Base-by-base conservation (phyloP, 2,797 vertebrate genomes). In the Gymnothorax javanicus region DNA sequence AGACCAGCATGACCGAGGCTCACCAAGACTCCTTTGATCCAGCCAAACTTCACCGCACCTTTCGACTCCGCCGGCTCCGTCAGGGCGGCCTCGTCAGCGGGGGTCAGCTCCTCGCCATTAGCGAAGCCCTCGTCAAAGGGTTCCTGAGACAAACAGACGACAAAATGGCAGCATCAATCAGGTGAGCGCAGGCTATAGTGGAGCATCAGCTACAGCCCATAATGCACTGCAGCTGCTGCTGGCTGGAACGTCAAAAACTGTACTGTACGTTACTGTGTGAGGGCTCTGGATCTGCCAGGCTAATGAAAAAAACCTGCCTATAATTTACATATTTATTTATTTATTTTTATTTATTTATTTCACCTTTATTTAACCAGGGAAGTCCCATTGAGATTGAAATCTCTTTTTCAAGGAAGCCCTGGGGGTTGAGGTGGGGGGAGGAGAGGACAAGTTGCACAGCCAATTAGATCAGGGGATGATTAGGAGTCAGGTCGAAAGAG, bases 11-110 rank as follows among this genome's bases (percentile, higher is more conserved):
- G n/a, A 25, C 15, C 25, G 8, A 56, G 88, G 96, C 97, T 97
- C 93, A 99, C 99, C 97, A 99, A 91, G 60, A 99, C 99, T 62
- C 99, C 99, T 92, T 99, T 99, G 84, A 99, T 96, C 99, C 99
- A 99, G 62, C 99, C 99, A 82, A 99, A 99, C 90, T 99, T 99
- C 86, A 99, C 97, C 59, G 97, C 96, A 0, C 99, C 99, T 96
- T 98, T 99, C 86, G 97, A 95, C 12, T 99, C 98, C 0, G 96
- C 94, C 5, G 95, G 89, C 0, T 99, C 98, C 52, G 97, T 96
- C 6, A 96, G 95, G 50, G 97, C 95, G n/a, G 96, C 95, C 90
- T 99, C 98, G 75, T 98, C 98, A 1, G 97, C 97, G 33, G 98
- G 97, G 7, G 97, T 97, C 82, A 98, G 95, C 91, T 99, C 98